Base-by-base conservation (phyloP, 2,113 vertebrate species). In the Chamaetylas fuelleborni region DNA sequence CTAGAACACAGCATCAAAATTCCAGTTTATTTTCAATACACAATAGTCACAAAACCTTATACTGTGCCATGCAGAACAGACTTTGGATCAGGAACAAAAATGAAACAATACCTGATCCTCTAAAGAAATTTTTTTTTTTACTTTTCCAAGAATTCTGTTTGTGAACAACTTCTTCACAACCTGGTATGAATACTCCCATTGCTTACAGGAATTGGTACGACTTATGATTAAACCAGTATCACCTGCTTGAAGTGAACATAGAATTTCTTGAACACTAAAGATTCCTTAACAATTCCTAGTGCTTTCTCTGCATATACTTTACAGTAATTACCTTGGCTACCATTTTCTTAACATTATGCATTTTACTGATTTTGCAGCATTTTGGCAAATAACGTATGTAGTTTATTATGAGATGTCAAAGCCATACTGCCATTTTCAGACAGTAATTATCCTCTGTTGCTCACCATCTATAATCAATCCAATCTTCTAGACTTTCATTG, bases 391-490 rank as follows among this genome's bases (percentile, higher is more conserved):
- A 17, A 8, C 14, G 12, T 40, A 77, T 3, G 20, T 13, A 84
- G 94, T 95, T 97, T 95, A 96, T 78, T 85, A 94, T 24, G 81
- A 96, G 80, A 96, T 50, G 57, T 81, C 78, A 97, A 91, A 91
- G 56, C 25, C 73, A 82, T 79, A 96, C 88, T 85, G 93, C 82
- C 74, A 88, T 97, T 97, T 96, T 96, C 69, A 73, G 97, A 95
- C 97, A 97, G 95, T 94, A 93, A 94, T 97, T 94, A 96, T 97
- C 91, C 93, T 97, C 96, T 96, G 81, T 81, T 97, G 96, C 89
- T 97, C 95, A 92, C 92, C 86, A 92, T 95, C 95, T 97, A 97
- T 97, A 97, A 97, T 88, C 95, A 95, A 95, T 87, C 96, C 97
- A 95, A 93, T 96, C 96, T 97, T 95, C 93, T 70, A 97, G 95